A percentile compares a stretch with the other conserved stretches of the same genome.
These are phyloP conservation scores for Agrotis clavis DNA, from an alignment of 2,888 invertebrate species.

Conservation along the genomic window DNA sequence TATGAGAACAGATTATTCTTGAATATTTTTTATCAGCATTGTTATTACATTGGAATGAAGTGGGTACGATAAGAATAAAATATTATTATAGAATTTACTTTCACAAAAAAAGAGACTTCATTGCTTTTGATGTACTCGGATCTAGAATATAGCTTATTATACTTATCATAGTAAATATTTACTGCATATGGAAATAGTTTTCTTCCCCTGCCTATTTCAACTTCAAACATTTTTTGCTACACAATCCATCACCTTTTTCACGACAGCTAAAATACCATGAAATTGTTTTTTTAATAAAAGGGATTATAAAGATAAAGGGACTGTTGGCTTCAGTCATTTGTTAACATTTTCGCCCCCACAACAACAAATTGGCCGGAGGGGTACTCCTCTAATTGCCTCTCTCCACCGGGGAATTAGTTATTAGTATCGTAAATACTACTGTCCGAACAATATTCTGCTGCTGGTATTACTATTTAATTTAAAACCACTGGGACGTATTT, in stretches of 20 bases:
- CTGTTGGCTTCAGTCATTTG: conserved; percentile 41
- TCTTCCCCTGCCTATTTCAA: neutral
- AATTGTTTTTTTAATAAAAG: conserved; percentile 40
- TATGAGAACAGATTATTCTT: neutral
- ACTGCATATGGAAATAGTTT: neutral
- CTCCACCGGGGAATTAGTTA: conserved; percentile 51
- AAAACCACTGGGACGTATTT: conserved; percentile 31
- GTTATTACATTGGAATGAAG: neutral
- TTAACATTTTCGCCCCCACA: conserved; percentile 44
- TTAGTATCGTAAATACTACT: conserved; percentile 51
- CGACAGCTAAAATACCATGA: conserved; percentile 19
- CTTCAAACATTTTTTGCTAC: conserved; percentile 20
- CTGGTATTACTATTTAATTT: conserved; percentile 33
- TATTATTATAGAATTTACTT: neutral
- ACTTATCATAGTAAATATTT: too few relatives aligned
- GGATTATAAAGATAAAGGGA: conserved; percentile 45
- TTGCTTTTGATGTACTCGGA: neutral
- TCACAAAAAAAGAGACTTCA: neutral
- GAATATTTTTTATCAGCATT: neutral
- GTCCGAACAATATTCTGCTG: conserved; percentile 19
- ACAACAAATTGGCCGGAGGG: conserved; percentile 46
- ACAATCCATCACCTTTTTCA: conserved; percentile 28
- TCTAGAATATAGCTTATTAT: too few relatives aligned
- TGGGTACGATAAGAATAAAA: neutral
- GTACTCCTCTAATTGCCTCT: conserved; percentile 51